These are phyloP conservation scores for Phenganax stokvisi DNA, from an alignment of 92 coral and sea anemone genomes.

Conservation along the genomic window DNA sequence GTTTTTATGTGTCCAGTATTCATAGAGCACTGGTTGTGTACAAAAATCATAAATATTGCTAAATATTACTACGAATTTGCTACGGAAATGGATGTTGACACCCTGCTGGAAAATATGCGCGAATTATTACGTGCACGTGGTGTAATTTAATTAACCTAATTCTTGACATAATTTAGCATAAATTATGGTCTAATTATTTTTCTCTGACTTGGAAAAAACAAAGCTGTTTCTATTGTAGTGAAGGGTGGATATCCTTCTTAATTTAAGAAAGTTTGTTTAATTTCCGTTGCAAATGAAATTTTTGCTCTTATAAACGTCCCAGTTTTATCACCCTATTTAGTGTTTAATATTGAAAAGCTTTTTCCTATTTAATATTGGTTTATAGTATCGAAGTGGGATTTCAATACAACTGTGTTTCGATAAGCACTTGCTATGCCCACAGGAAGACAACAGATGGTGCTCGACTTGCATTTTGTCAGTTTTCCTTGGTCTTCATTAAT, in stretches of 20 bases:
- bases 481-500: background rate
- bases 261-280: conserved; percentile 1
- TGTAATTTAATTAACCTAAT: too few relatives aligned
- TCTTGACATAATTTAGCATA: background rate
- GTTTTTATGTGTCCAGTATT: too few relatives aligned
- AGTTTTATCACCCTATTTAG: background rate
- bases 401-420: too few relatives aligned
- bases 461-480: background rate
- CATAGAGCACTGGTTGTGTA: too few relatives aligned
- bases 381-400: too few relatives aligned
- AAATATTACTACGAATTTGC: too few relatives aligned
- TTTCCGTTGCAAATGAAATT: conserved; percentile 12
- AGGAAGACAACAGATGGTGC: background rate
- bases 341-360: too few relatives aligned
- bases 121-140: background rate
- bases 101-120: too few relatives aligned
- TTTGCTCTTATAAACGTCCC: background rate
- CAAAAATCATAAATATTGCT: too few relatives aligned
- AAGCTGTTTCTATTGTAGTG: background rate
- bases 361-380: too few relatives aligned
- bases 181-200: background rate
- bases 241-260: conserved; percentile 12
- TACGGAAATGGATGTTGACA: too few relatives aligned
- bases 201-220: background rate
- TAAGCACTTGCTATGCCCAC: too few relatives aligned